These are phyloP conservation scores for Ptychodera flava DNA, from an alignment of 35 echinoderm and acorn worm species.

Conservation along the genomic window DNA sequence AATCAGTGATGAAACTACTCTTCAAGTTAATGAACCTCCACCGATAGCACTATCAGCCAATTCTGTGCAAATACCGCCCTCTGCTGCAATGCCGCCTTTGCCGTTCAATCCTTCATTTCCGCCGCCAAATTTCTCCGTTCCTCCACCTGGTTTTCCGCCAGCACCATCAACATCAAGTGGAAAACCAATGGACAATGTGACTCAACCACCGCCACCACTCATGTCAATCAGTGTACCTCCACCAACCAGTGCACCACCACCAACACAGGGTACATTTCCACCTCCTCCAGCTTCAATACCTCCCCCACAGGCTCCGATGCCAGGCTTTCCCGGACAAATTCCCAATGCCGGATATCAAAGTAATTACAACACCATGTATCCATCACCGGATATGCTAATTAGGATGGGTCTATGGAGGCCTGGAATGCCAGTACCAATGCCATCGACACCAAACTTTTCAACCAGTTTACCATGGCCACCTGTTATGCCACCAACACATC, in stretches of 20 bases:
- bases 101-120: conserved; percentile 23
- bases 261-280: background rate
- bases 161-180: background rate
- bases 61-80: background rate
- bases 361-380: background rate
- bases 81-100: background rate
- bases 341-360: background rate
- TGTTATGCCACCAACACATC: background rate
- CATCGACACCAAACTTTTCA: background rate
- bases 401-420: background rate
- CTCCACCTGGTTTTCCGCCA: background rate
- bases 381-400: background rate
- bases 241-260: background rate
- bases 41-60: background rate
- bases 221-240: background rate
- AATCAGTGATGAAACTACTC: conserved; percentile 57
- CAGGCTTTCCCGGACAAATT: no score
- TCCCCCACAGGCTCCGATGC: background rate
- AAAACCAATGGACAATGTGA: background rate
- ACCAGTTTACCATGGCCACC: background rate
- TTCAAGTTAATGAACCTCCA: conserved; percentile 40
- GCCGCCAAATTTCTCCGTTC: background rate
- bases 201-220: background rate
- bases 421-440: background rate
- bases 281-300: no score